Conservation (phyloP, 1,140 invertebrate genomes). For the Arctopsyche grandis region DNA sequence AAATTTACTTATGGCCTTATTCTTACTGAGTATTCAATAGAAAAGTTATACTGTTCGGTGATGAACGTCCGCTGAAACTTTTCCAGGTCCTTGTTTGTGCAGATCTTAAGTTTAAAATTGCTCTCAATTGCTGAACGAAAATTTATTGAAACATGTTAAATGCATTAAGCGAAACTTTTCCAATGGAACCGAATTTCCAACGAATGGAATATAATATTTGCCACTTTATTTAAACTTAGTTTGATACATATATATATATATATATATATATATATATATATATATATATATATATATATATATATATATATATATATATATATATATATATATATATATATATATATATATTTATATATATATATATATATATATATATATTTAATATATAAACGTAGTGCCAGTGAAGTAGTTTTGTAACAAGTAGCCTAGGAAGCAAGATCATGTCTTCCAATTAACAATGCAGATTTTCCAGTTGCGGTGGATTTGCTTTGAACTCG, state of each 20-base stretch:
- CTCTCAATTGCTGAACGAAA: no score
- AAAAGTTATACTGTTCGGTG: no score
- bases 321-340: neutral
- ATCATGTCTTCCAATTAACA: constrained; percentile 49
- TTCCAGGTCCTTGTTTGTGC: no score
- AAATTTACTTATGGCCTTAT: no score
- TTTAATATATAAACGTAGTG: neutral
- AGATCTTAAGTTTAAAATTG: no score
- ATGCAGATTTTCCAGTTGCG: constrained; percentile 51
- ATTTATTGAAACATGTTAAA: no score
- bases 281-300: neutral
- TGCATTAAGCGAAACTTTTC: no score
- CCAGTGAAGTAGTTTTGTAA: neutral
- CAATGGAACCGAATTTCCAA: no score
- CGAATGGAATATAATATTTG: neutral
- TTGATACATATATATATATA: neutral
- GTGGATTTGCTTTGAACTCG: constrained; percentile 17
- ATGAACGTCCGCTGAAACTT: no score
- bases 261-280: neutral
- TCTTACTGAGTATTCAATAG: no score
- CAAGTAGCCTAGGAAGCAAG: neutral
- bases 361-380: neutral
- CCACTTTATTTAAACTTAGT: neutral
- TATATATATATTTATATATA: neutral
- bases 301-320: neutral